phyloP scores from a whole-genome alignment of 64 coral and sea anemone genomes.

The Montipora efflorescens region DNA sequence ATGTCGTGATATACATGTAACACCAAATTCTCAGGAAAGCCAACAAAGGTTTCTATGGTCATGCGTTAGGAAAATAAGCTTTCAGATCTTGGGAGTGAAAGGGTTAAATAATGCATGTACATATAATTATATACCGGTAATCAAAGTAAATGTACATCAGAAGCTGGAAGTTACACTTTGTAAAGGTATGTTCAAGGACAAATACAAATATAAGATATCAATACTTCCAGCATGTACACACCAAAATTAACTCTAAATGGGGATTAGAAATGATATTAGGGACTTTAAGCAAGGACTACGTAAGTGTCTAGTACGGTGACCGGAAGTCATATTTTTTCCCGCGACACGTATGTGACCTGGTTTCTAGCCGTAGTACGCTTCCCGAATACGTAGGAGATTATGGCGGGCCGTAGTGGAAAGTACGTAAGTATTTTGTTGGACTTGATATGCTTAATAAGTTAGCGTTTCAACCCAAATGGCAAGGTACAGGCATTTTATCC shows the following conservation, averaged over 20 bases:
- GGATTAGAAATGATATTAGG: background rate
- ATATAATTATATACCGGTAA: background rate
- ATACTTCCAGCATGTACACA: background rate
- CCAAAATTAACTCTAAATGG: background rate
- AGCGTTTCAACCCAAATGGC: no score
- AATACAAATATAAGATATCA: background rate
- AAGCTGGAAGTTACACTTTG: constrained; percentile 6
- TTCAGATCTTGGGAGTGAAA: background rate
- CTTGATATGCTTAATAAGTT: no score
- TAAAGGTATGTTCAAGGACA: background rate
- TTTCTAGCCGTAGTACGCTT: no score
- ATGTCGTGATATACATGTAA: background rate
- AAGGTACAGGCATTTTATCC: no score
- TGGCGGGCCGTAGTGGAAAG: no score
- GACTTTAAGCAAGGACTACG: no score
- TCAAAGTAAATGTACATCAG: background rate
- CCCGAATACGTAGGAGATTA: no score
- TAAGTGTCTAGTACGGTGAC: no score
- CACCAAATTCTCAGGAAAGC: background rate
- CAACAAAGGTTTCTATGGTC: background rate
- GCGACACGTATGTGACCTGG: no score
- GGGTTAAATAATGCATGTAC: background rate
- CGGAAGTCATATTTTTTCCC: no score
- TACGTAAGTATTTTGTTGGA: no score
- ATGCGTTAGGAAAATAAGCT: background rate